Evolutionary conservation across 2,888 invertebrate species (phyloP).

Genomic region (Limulus polyphemus): DNA sequence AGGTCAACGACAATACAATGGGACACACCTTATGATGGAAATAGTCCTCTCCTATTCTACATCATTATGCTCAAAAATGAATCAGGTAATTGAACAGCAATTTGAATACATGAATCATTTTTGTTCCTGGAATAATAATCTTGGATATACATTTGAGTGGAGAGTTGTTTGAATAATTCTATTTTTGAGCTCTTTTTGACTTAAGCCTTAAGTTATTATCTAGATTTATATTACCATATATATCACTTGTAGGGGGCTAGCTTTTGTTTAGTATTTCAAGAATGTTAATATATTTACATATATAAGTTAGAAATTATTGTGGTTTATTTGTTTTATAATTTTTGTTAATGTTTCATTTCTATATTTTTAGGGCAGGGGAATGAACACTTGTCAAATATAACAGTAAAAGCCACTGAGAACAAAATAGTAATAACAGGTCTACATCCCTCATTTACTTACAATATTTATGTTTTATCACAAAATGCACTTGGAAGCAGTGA

Average conservation of each 20-base stretch:
- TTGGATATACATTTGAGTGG: too few relatives aligned
- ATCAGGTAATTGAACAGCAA: slow-evolving; percentile 18
- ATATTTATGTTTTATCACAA: slow-evolving; percentile 31
- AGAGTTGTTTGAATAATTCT: too few relatives aligned
- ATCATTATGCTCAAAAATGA: slow-evolving; percentile 37
- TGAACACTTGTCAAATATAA: slow-evolving; percentile 25
- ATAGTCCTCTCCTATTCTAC: slow-evolving; percentile 34
- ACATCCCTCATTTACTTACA: slow-evolving; percentile 32
- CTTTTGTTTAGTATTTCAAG: too few relatives aligned
- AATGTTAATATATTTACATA: too few relatives aligned
- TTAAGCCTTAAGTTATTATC: too few relatives aligned
- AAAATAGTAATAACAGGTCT: slow-evolving; percentile 28
- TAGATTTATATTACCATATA: too few relatives aligned
- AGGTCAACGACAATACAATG: slow-evolving; percentile 61
- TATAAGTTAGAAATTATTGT: too few relatives aligned
- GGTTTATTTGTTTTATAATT: too few relatives aligned
- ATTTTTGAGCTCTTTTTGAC: too few relatives aligned
- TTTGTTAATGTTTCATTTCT: neutral
- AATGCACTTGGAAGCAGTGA: slow-evolving; percentile 32
- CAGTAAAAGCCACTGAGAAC: slow-evolving; percentile 25
- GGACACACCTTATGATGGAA: slow-evolving; percentile 50
- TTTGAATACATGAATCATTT: too few relatives aligned
- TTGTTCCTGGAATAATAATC: too few relatives aligned
- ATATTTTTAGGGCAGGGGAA: neutral
- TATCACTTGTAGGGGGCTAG: too few relatives aligned